A percentile compares a stretch with the other conserved stretches of the same genome.
phyloP scores from a whole-genome alignment of 2,888 invertebrate genomes.

The Liopterus haemorrhoidalis region DNA sequence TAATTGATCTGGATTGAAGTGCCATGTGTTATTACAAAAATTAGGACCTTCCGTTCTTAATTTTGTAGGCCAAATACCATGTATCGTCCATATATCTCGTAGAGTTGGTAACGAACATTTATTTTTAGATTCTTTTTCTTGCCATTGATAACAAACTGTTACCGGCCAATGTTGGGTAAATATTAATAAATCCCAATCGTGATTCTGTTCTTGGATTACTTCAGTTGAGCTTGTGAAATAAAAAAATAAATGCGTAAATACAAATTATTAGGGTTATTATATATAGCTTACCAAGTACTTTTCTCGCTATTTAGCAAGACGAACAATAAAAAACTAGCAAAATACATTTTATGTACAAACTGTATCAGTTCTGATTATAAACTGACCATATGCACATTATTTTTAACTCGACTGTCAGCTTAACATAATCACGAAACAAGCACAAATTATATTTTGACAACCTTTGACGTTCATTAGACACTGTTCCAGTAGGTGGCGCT shows the following conservation, averaged over 20 bases:
- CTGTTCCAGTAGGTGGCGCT: too few species aligned
- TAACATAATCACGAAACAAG: too few species aligned
- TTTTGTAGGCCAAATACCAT: conserved; percentile 79
- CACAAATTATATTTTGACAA: conserved; percentile 19
- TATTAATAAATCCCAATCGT: conserved; percentile 67
- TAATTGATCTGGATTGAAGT: conserved; percentile 59
- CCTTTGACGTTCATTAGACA: conserved; percentile 21
- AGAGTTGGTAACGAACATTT: conserved; percentile 59
- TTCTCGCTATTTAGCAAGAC: conserved; percentile 16
- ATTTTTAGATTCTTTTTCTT: conserved; percentile 53
- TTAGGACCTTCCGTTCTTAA: conserved; percentile 59
- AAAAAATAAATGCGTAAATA: conserved; percentile 1
- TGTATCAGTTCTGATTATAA: too few species aligned
- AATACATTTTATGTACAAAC: conserved; percentile 22
- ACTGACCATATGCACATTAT: too few species aligned
- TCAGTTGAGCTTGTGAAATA: conserved; percentile 12
- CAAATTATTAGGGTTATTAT: background rate
- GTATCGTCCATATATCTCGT: conserved; percentile 66
- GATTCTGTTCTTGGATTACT: conserved; percentile 25
- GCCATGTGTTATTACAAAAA: conserved; percentile 64
- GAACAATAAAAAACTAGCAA: conserved; percentile 23
- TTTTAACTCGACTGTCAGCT: too few species aligned
- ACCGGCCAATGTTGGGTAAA: conserved; percentile 79
- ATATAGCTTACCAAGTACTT: conserved; percentile 15
- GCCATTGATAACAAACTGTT: conserved; percentile 67